Conservation (phyloP, 2,888 invertebrate species). For the Acheta domesticus region DNA sequence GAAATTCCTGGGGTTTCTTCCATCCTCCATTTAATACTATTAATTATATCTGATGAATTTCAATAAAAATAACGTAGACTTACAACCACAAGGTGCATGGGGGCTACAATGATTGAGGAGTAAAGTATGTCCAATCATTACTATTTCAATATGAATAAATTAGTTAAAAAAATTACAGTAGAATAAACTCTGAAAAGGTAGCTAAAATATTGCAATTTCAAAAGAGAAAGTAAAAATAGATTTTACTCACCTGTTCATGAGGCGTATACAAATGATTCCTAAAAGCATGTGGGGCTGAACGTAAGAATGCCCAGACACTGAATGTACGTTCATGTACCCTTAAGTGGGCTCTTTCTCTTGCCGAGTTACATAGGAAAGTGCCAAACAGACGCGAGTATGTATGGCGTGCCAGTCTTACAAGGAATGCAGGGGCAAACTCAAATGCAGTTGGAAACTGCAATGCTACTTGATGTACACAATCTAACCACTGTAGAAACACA, state of each 20-base stretch:
- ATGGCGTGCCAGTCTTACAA: slow-evolving; percentile 94
- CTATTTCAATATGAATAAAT: too few relatives aligned
- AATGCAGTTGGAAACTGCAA: slow-evolving; percentile 88
- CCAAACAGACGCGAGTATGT: slow-evolving; percentile 95
- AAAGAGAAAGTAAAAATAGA: too few relatives aligned
- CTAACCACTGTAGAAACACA: slow-evolving; percentile 96
- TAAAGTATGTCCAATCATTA: too few relatives aligned
- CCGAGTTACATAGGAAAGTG: slow-evolving; percentile 89
- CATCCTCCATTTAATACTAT: too few relatives aligned
- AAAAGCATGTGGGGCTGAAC: slow-evolving; percentile 62
- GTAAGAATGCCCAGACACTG: slow-evolving; percentile 85
- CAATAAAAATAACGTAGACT: too few relatives aligned
- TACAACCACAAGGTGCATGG: too few relatives aligned
- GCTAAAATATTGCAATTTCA: too few relatives aligned
- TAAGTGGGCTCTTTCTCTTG: slow-evolving; percentile 64
- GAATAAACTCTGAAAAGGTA: too few relatives aligned
- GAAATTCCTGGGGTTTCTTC: too few relatives aligned
- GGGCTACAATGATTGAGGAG: too few relatives aligned
- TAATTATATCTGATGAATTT: too few relatives aligned
- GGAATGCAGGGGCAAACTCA: slow-evolving; percentile 89
- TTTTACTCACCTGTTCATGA: slow-evolving; percentile 51
- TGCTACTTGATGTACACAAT: slow-evolving; percentile 89
- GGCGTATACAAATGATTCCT: slow-evolving; percentile 78
- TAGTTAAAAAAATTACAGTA: too few relatives aligned
- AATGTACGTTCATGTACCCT: slow-evolving; percentile 67